Conservation (phyloP, 1,140 invertebrate genomes). For the Macrostomum lignano region DNA sequence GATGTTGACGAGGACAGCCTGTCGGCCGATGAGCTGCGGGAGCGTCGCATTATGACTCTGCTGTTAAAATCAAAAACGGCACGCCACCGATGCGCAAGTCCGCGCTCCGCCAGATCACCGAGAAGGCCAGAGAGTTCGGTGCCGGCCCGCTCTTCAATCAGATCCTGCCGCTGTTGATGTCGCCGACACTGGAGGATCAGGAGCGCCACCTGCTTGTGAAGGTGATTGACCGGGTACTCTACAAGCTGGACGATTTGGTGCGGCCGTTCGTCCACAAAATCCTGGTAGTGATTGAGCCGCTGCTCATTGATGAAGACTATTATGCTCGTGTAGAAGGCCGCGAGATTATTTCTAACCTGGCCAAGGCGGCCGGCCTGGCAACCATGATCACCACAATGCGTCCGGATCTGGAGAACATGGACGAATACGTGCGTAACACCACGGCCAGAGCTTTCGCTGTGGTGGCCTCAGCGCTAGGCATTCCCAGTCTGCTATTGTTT, state of each 20-base stretch:
- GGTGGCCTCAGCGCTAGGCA: constrained; percentile 86
- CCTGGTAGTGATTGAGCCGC: constrained; percentile 86
- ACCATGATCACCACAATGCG: constrained; percentile 99
- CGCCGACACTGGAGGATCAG: constrained; percentile 91
- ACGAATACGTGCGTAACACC: constrained; percentile 96
- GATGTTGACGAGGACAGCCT: constrained; percentile 88
- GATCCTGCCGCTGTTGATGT: constrained; percentile 90
- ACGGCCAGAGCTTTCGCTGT: constrained; percentile 95
- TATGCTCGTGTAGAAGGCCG: constrained; percentile 93
- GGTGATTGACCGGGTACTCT: constrained; percentile 80
- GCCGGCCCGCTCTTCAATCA: constrained; percentile 94
- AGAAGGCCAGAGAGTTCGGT: constrained; percentile 87
- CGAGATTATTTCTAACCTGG: constrained; percentile 96
- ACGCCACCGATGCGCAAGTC: constrained; percentile 94
- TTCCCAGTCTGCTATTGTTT: constrained; percentile 83
- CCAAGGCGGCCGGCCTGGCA: constrained; percentile 93
- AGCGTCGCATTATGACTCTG: constrained; percentile 93
- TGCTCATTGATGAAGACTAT: constrained; percentile 97
- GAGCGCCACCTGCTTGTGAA: constrained; percentile 96
- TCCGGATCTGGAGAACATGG: constrained; percentile 98
- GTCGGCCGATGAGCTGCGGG: constrained; percentile 81
- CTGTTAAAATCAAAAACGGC: constrained; percentile 96
- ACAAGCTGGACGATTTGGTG: constrained; percentile 91
- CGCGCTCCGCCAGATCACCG: constrained; percentile 79
- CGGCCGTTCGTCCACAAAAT: constrained; percentile 98